phyloP scores from a whole-genome alignment of 2,888 invertebrate species.

The Philonicus albiceps region DNA sequence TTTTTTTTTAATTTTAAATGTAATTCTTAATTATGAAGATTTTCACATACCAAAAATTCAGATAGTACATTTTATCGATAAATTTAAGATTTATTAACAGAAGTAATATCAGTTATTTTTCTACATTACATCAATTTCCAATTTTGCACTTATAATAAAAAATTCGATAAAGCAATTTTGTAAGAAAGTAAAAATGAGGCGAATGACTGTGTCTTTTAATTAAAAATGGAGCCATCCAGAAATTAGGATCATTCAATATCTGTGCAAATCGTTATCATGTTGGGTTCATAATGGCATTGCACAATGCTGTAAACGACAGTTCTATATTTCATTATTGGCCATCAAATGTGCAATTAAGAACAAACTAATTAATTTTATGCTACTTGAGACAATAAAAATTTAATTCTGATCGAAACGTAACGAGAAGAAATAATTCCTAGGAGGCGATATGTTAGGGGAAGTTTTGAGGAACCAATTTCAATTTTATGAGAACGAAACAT shows the following conservation, averaged over 20 bases:
- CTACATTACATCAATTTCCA: not conserved
- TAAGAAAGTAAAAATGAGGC: constrained; percentile 4
- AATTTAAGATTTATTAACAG: too few species aligned
- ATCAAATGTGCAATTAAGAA: constrained; percentile 33
- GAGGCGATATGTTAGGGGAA: not conserved
- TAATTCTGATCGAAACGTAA: constrained; percentile 18
- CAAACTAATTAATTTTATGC: constrained; percentile 40
- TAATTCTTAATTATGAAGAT: too few species aligned
- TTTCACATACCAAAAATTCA: too few species aligned
- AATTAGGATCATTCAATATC: constrained; percentile 26
- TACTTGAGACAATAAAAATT: constrained; percentile 21
- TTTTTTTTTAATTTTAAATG: too few species aligned
- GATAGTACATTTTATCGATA: too few species aligned
- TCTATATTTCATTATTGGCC: constrained; percentile 36
- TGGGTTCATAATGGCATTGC: constrained; percentile 1
- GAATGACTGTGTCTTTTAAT: not conserved
- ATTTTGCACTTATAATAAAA: not conserved
- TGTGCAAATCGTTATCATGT: constrained; percentile 7
- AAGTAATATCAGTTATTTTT: too few species aligned
- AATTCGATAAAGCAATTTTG: not conserved
- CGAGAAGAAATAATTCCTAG: not conserved
- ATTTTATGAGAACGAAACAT: not conserved
- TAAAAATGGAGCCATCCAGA: constrained; percentile 10
- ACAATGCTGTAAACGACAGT: constrained; percentile 31
- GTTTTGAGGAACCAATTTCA: not conserved